Evolutionary conservation across 2,113 vertebrate species (phyloP).

Genomic region (Alosa alosa): DNA sequence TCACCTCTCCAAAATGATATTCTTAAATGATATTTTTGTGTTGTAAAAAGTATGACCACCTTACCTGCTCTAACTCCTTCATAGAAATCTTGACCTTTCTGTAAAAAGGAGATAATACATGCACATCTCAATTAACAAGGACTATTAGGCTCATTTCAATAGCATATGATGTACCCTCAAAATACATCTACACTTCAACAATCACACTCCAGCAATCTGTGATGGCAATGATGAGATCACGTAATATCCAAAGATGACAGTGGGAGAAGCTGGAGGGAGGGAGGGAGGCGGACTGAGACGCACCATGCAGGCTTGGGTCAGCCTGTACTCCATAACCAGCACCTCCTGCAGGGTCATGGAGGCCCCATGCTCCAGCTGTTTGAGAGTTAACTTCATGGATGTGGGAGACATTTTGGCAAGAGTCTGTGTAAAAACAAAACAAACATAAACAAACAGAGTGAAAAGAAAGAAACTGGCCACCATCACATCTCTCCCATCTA

Average conservation of each 20-base stretch:
- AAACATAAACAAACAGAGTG: background rate
- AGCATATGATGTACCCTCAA: background rate
- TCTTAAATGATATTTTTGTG: background rate
- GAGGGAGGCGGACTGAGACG: background rate
- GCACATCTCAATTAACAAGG: background rate
- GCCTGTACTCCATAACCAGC: slow-evolving; percentile 87
- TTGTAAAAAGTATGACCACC: slow-evolving; percentile 30
- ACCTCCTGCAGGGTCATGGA: slow-evolving; percentile 83
- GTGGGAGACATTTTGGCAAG: slow-evolving; percentile 91
- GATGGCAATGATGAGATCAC: no score
- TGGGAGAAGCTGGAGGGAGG: no score
- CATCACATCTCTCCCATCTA: background rate
- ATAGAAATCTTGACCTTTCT: slow-evolving; percentile 87
- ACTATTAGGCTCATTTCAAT: background rate
- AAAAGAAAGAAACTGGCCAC: background rate
- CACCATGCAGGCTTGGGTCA: slow-evolving; percentile 92
- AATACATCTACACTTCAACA: background rate
- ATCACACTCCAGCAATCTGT: no score
- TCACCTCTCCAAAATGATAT: background rate
- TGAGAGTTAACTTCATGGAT: slow-evolving; percentile 86
- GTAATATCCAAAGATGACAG: no score
- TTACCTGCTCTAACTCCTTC: slow-evolving; percentile 93
- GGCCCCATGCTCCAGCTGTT: slow-evolving; percentile 81
- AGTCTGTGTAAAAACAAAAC: slow-evolving; percentile 63
- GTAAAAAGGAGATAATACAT: slow-evolving; percentile 55